Evolutionary conservation across 2,888 invertebrate species (phyloP), one percentile per base, ranked within the genome.

Genomic region (Venusia cambrica): DNA sequence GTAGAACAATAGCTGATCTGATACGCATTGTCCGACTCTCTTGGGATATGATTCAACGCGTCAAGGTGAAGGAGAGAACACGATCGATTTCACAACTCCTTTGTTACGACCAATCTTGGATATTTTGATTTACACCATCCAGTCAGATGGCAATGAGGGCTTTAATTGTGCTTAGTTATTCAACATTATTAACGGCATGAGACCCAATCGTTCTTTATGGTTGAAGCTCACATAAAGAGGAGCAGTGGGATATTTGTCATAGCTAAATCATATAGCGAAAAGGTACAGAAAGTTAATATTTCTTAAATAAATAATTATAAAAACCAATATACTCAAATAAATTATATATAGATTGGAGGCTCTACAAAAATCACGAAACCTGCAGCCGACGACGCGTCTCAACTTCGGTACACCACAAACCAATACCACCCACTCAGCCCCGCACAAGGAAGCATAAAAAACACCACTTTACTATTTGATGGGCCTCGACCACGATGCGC

Each of bases 11-110:
- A 19, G 29, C n/a, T 6, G 8, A 11, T 16, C 4, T 16, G 9
- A 4, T 9, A 13, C 12, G 26, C 31, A 21, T 26, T 35, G 36
- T 25, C 19, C 22, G 16, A 52, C 51, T 36, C 47, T 18, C 35
- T 10, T 12, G 35, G 36, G 38, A 48, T 51, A 59, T 62, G 62
- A 67, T 53, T 64, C 70, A 62, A 43, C 57, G 26, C 61, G 62
- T 68, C 70, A 70, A 70, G 70, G 71, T 52, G 28, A 45, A 49
- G 46, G 52, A 51, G 62, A 47, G 47, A 58, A 41, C 51, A 57
- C 54, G 57, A 58, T 48, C 57, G 52, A 60, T 69, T 66, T 68
- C 61, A 62, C 62, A 67, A 69, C 51, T 50, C 53, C 60, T 62
- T 62, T 63, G 65, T 62, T 32, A n/a, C n/a, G 43, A 22, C 22